A percentile compares a stretch with the other conserved stretches of the same genome.
phyloP scores from a whole-genome alignment of 2,888 invertebrate genomes.

The Bruchidius siliquastri region DNA sequence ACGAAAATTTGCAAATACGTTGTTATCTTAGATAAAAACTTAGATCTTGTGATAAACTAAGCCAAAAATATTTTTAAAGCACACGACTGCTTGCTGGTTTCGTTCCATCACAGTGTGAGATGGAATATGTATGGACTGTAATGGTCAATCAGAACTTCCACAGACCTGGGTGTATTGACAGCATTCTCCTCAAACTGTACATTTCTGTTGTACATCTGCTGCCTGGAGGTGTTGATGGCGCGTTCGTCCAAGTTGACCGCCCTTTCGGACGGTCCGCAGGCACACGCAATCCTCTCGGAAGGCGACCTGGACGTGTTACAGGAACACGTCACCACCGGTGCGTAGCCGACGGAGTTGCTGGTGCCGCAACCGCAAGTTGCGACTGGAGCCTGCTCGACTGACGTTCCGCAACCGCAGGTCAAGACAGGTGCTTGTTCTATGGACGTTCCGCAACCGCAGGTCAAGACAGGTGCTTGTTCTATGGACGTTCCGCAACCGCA shows the following conservation, averaged over 20 bases:
- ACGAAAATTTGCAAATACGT: no score
- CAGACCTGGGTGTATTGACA: not conserved
- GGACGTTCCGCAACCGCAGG: not conserved
- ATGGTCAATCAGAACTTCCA: not conserved
- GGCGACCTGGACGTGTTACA: not conserved
- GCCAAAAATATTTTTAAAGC: no score
- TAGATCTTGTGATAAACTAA: no score
- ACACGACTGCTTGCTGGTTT: no score
- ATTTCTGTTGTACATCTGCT: conserved; percentile 1
- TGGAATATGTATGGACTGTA: no score
- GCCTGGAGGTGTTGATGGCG: not conserved
- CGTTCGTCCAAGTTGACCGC: not conserved
- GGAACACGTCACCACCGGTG: not conserved
- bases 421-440: no score
- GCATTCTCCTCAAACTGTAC: not conserved
- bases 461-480: not conserved
- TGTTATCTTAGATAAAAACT: no score
- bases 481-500: not conserved
- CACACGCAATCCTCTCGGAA: not conserved
- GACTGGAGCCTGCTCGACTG: not conserved
- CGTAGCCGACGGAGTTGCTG: not conserved
- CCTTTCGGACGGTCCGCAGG: not conserved
- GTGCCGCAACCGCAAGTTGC: not conserved
- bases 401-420: not conserved
- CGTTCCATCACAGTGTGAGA: no score